A percentile compares a stretch with the other conserved stretches of the same genome.
Evolutionary conservation across 2,113 vertebrate species (phyloP).

Genomic region (Pterocles gutturalis): DNA sequence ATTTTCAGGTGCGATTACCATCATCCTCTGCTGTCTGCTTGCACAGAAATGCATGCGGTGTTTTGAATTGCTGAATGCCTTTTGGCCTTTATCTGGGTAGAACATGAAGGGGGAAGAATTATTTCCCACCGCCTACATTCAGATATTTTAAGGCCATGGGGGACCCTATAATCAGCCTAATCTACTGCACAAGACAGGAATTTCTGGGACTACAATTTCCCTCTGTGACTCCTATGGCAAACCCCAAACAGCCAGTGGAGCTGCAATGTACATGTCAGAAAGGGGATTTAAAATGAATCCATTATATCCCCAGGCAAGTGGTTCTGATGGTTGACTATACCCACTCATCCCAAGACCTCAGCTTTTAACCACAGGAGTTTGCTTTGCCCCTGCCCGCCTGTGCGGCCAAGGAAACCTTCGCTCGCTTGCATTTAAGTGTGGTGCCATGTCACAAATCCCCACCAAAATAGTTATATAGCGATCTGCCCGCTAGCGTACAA

Average conservation of each 20-base stretch:
- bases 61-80: neutral
- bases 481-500: fast-evolving
- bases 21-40: neutral
- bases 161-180: neutral
- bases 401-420: neutral
- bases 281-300: fast-evolving
- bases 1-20: neutral
- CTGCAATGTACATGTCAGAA: neutral
- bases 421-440: fast-evolving
- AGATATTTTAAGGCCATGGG: neutral
- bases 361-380: neutral
- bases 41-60: fast-evolving
- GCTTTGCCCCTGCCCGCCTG: neutral
- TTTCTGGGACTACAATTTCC: neutral
- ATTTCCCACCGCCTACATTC: neutral
- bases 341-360: neutral
- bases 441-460: neutral
- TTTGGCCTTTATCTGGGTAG: neutral
- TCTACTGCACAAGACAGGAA: neutral
- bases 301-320: neutral
- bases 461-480: neutral
- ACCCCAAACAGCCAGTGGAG: neutral
- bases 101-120: neutral
- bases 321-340: fast-evolving
- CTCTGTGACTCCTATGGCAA: neutral